These are phyloP conservation scores for Acanthococcus lagerstroemiae DNA, from an alignment of 2,888 invertebrate genomes.

Conservation along the genomic window DNA sequence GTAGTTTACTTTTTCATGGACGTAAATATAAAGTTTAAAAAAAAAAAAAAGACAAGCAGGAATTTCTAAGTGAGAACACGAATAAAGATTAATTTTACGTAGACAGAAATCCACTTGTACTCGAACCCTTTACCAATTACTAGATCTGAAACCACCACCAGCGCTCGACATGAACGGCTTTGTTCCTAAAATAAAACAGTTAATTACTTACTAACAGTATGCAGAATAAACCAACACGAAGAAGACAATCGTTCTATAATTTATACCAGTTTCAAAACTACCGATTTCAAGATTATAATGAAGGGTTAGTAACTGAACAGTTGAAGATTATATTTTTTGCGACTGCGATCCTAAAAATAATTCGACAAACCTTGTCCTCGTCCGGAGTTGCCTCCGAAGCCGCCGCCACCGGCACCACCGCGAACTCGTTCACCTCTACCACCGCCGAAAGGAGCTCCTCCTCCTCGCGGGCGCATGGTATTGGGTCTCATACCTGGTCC, in stretches of 20 bases:
- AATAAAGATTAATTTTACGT: background rate
- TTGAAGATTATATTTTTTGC: background rate
- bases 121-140: background rate
- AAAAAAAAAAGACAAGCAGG: background rate
- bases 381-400: slow-evolving; percentile 26
- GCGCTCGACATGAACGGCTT: slow-evolving; percentile 22
- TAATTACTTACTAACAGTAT: too few species aligned
- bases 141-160: slow-evolving; percentile 15
- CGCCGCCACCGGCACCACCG: slow-evolving; percentile 32
- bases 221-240: too few species aligned
- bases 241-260: too few species aligned
- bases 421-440: slow-evolving; percentile 29
- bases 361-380: slow-evolving; percentile 10
- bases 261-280: too few species aligned
- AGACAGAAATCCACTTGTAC: background rate
- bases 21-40: too few species aligned
- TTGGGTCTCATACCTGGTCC: slow-evolving; percentile 26
- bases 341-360: background rate
- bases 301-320: background rate
- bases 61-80: background rate
- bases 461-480: slow-evolving; percentile 35
- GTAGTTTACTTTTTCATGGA: too few species aligned
- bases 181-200: slow-evolving; percentile 9
- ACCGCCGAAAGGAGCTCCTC: slow-evolving; percentile 34
- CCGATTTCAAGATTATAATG: too few species aligned